Evolutionary conservation across 2,797 vertebrate species (phyloP).

Genomic region (Lemur catta): DNA sequence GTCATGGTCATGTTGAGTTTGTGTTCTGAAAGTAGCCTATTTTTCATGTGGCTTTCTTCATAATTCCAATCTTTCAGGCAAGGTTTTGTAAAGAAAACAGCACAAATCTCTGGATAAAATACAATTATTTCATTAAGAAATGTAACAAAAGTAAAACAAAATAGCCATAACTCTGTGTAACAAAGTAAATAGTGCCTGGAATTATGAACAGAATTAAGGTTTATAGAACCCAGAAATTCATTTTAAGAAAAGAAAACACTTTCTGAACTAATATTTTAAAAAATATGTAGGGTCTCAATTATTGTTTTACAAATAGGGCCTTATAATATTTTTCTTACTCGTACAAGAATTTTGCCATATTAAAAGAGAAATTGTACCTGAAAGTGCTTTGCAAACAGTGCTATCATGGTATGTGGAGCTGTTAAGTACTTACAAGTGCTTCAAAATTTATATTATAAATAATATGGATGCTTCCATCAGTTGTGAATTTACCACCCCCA

Average conservation of each 20-base stretch:
- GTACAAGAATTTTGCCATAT: not conserved
- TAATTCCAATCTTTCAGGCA: not conserved
- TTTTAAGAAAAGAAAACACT: not conserved
- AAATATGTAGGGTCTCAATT: not conserved
- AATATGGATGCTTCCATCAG: not conserved
- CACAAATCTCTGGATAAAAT: not conserved
- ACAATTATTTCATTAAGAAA: slow-evolving; percentile 12
- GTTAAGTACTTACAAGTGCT: not conserved
- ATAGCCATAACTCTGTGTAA: not conserved
- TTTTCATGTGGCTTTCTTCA: not conserved
- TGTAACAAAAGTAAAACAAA: not conserved
- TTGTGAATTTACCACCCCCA: too few relatives aligned
- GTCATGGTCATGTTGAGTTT: not conserved
- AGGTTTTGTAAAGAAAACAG: not conserved
- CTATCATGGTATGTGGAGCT: not conserved
- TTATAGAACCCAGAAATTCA: not conserved
- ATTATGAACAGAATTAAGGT: not conserved
- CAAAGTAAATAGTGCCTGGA: not conserved
- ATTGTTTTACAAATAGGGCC: not conserved
- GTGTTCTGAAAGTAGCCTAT: not conserved
- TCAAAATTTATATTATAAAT: not conserved
- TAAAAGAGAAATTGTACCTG: not conserved
- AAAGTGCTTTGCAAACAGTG: not conserved
- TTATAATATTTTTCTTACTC: not conserved
- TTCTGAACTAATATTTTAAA: not conserved